These are phyloP conservation scores for Pseudocheirus occidentalis DNA, from an alignment of 2,797 vertebrate genomes.

Conservation along the genomic window DNA sequence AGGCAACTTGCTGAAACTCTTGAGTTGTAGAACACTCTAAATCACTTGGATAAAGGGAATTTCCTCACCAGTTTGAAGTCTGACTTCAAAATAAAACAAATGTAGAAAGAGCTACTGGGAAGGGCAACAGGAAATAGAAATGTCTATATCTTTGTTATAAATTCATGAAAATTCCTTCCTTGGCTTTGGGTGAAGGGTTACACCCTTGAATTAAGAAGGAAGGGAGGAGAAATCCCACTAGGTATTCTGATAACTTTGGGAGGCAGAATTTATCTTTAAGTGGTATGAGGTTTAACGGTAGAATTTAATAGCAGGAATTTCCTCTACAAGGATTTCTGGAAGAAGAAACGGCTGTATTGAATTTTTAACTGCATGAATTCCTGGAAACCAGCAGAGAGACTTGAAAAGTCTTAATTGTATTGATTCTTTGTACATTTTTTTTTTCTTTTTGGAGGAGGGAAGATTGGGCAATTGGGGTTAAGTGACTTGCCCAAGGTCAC, in stretches of 20 bases:
- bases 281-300: not conserved
- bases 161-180: not conserved
- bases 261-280: not conserved
- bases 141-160: not conserved
- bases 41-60: not conserved
- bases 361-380: conserved; percentile 7
- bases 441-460: no score
- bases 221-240: not conserved
- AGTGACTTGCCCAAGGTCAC: no score
- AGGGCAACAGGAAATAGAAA: not conserved
- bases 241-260: not conserved
- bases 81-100: not conserved
- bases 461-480: no score
- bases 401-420: not conserved
- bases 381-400: not conserved
- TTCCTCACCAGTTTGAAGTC: not conserved
- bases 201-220: not conserved
- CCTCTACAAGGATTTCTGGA: not conserved
- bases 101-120: not conserved
- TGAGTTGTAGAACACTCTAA: not conserved
- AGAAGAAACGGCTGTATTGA: not conserved
- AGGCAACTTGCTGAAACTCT: not conserved
- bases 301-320: conserved; percentile 14
- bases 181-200: not conserved
- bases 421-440: not conserved